These are phyloP conservation scores for Caenorhabditis brenneri DNA, from an alignment of 1,140 invertebrate genomes.

Conservation along the genomic window DNA sequence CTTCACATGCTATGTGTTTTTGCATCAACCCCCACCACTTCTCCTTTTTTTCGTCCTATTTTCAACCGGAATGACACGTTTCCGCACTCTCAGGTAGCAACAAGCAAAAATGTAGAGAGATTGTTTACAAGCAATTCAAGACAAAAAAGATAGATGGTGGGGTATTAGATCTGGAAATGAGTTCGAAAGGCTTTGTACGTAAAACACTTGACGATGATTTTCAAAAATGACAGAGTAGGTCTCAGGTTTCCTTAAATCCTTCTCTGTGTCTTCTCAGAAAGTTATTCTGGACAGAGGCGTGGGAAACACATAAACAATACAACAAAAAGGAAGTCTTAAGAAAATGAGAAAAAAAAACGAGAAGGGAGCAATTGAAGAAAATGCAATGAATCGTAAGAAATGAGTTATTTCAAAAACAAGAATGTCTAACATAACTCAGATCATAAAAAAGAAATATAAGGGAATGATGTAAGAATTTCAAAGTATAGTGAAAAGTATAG, in stretches of 20 bases:
- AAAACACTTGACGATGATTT: neutral
- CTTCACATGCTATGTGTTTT: constrained; percentile 17
- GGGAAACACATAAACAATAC: constrained; percentile 22
- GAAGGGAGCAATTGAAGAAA: constrained; percentile 16
- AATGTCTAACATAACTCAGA: too few species aligned
- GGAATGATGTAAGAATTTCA: too few species aligned
- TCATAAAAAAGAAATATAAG: too few species aligned
- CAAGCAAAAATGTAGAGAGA: neutral
- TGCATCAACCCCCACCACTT: neutral
- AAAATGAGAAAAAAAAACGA: neutral
- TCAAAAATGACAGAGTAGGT: neutral
- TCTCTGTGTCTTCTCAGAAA: neutral
- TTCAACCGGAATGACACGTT: constrained; percentile 15
- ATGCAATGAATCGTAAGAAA: neutral
- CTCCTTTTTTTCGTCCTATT: neutral
- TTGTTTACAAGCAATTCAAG: neutral
- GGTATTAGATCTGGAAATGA: neutral
- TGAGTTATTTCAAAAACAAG: neutral
- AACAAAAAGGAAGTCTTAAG: neutral
- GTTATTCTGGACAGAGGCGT: constrained; percentile 14
- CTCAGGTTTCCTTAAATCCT: neutral
- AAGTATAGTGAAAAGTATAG: too few species aligned
- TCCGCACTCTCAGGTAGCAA: constrained; percentile 37
- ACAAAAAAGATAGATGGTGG: neutral
- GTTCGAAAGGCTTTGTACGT: neutral